Base-by-base conservation (phyloP, 2,797 vertebrate species). In the Rachycentron canadum region DNA sequence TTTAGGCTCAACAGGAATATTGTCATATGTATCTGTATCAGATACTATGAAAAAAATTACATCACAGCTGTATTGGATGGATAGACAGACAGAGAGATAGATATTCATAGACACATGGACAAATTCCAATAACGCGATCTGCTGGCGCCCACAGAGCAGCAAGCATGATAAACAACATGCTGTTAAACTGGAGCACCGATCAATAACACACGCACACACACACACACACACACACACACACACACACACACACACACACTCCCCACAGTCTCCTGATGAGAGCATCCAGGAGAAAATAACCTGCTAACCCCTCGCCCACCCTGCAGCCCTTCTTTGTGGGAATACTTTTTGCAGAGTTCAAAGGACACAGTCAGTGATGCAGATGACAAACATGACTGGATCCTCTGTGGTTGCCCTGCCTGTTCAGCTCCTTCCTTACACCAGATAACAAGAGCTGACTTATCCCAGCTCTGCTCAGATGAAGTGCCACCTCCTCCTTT, bases 121-220 rank as follows among this genome's bases (percentile, higher is more conserved):
- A 61, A 73, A 82, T 84, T 86, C 73, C 76, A 80, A 75, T 63
- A 79, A 75, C 66, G 26, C 77, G 75, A 65, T 73, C 76, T 14
- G 50, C 73, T 47, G 69, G 69, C 32, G 23, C 71, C 72, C 53
- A 76, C 75, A 69, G 81, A 88, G 84, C 82, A 87, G 88, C 66
- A 63, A 86, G 85, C 82, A 86, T 82, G 81, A 91, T 82, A 87
- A 92, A 91, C 86, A 88, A 71, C 79, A 85, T 86, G 73, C 84
- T 89, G 87, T 88, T 90, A 88, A 87, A 89, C 76, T 88, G 82
- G 34, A 83, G 59, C 70, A 16, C 59, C 30, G 41, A 92, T 93
- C 90, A 88, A 91, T 92, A 91, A 53, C 41, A 36, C 69, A 74
- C 78, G 68, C 36, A 45, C 45, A 65, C 67, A 70, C 65, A 36